phyloP scores from a whole-genome alignment of 2,797 vertebrate genomes.

The Tragopan temminckii region DNA sequence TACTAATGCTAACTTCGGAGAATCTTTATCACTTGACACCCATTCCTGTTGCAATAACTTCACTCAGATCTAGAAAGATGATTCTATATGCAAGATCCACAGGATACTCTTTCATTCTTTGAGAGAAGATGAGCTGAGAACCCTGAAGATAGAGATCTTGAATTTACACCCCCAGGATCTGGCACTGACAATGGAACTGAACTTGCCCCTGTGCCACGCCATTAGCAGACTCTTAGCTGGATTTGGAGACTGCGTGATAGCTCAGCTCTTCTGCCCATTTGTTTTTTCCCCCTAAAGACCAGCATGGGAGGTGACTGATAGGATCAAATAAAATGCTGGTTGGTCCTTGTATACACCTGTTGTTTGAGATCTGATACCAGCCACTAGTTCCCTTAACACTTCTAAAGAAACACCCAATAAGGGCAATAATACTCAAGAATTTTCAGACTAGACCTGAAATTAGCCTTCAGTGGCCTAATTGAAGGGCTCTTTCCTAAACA shows the following conservation, averaged over 20 bases:
- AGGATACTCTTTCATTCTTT: not conserved
- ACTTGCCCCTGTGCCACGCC: not conserved
- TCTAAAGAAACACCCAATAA: not conserved
- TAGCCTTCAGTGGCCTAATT: not conserved
- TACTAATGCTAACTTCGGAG: slow-evolving; percentile 23
- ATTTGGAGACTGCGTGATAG: not conserved
- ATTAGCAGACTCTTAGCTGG: not conserved
- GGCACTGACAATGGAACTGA: not conserved
- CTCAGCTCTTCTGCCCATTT: not conserved
- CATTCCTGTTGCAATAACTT: not conserved
- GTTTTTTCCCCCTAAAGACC: not conserved
- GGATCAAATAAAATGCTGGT: not conserved
- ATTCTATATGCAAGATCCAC: not conserved
- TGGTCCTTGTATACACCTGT: not conserved
- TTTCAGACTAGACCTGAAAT: not conserved
- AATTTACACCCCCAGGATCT: not conserved
- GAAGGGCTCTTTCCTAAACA: not conserved
- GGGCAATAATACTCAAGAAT: not conserved
- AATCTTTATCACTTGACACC: slow-evolving; percentile 22
- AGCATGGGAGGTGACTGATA: not conserved
- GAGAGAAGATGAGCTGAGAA: not conserved
- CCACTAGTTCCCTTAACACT: not conserved
- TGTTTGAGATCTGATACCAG: not conserved
- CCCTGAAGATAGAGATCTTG: not conserved
- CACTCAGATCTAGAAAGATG: not conserved